Conservation (phyloP, 2,113 vertebrate genomes). For the Tachysurus fulvidraco region DNA sequence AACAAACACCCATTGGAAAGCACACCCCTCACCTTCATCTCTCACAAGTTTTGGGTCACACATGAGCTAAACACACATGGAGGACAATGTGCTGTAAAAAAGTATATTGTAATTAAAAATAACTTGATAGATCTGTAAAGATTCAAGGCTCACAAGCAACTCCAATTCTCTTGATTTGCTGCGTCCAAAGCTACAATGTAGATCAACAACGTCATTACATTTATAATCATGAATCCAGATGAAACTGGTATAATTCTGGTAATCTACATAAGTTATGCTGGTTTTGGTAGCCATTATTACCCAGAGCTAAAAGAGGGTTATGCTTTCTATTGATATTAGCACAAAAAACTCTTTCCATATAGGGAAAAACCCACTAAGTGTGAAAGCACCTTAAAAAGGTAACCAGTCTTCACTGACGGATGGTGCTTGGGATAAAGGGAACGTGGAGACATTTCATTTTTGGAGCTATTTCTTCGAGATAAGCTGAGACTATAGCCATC, state of each 20-base stretch:
- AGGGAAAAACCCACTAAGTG: not conserved
- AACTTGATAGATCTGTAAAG: not conserved
- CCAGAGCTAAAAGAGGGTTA: no score
- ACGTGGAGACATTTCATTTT: not conserved
- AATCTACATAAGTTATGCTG: no score
- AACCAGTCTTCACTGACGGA: not conserved
- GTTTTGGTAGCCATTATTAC: no score
- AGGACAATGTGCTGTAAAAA: no score
- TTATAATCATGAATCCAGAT: no score
- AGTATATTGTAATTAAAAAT: not conserved
- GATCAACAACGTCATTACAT: not conserved
- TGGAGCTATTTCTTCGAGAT: not conserved
- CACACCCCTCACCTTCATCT: no score
- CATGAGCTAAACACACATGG: no score
- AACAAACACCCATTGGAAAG: no score
- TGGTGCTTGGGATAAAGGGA: not conserved
- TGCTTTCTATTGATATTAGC: not conserved
- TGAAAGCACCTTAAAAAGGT: not conserved
- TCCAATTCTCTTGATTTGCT: not conserved
- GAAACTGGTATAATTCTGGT: no score
- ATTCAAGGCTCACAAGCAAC: not conserved
- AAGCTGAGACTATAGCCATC: conserved; percentile 2
- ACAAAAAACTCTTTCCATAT: not conserved
- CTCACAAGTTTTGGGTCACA: not conserved
- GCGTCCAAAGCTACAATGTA: not conserved